Percentiles rank a stretch among this genome's conserved stretches.
Conservation (phyloP, 2,113 vertebrate genomes). For the Crotalus horridus region DNA sequence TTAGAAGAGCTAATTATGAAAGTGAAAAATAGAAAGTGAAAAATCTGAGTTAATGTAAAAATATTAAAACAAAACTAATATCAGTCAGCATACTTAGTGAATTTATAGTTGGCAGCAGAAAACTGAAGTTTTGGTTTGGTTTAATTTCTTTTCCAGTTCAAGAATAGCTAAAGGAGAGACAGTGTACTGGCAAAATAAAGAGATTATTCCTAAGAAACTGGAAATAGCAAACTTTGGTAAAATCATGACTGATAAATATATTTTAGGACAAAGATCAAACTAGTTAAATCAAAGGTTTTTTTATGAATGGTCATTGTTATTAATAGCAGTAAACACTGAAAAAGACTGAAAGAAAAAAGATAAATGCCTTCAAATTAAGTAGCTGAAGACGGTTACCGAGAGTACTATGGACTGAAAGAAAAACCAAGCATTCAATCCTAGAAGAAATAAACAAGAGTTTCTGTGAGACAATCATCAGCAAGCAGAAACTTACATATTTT, state of each 20-base stretch:
- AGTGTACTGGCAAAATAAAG: not conserved
- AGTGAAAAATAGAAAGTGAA: not conserved
- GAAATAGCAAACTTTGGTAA: not conserved
- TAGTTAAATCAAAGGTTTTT: not conserved
- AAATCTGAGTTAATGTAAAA: not conserved
- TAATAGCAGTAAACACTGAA: not conserved
- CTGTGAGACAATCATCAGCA: not conserved
- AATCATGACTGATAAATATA: not conserved
- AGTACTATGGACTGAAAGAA: not conserved
- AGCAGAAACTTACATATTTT: not conserved
- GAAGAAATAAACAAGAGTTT: not conserved
- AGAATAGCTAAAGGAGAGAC: not conserved
- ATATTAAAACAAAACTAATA: not conserved
- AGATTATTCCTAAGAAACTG: not conserved
- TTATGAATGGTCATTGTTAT: not conserved
- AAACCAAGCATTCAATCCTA: not conserved
- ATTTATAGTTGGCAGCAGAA: not conserved
- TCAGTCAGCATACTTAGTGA: not conserved
- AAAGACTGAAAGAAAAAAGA: not conserved
- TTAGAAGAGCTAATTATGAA: not conserved
- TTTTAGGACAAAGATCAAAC: not conserved
- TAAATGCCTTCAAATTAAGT: not conserved
- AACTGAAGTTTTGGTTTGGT: not conserved
- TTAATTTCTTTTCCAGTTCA: not conserved
- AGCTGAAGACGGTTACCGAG: not conserved